Percentiles rank a stretch among this genome's conserved stretches.
Conservation (phyloP, 2,888 invertebrate species). For the Scaptomyza tumidula region DNA sequence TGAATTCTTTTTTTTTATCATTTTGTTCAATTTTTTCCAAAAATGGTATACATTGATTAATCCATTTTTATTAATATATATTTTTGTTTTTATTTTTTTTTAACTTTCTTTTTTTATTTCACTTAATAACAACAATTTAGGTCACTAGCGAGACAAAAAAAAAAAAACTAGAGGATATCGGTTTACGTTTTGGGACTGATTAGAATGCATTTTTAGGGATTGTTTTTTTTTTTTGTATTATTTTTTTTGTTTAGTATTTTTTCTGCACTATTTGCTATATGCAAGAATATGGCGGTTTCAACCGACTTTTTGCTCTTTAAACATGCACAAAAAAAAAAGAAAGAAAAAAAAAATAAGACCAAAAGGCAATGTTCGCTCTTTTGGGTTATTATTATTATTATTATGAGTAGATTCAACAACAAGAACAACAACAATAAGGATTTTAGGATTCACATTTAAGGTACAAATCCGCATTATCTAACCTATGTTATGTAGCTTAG, state of each 20-base stretch:
- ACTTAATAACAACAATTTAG: conserved; percentile 54
- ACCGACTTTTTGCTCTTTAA: conserved; percentile 42
- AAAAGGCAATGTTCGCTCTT: too few relatives aligned
- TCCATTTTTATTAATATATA: not conserved
- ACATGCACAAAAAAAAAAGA: conserved; percentile 20
- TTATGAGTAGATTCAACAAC: conserved; percentile 3
- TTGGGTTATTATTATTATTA: conserved; percentile 2
- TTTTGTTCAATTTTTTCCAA: not conserved
- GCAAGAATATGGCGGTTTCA: conserved; percentile 48
- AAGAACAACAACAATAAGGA: conserved; percentile 33
- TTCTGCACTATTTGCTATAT: conserved; percentile 11
- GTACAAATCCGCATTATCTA: conserved; percentile 16
- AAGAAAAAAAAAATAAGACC: not conserved
- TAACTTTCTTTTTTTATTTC: conserved; percentile 21
- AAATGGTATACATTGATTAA: too few relatives aligned
- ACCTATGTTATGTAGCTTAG: conserved; percentile 1
- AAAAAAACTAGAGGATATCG: conserved; percentile 54
- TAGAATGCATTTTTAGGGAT: conserved; percentile 46
- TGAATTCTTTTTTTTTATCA: conserved; percentile 14
- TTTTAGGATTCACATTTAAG: conserved; percentile 12
- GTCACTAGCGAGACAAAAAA: conserved; percentile 53
- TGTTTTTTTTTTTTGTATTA: not conserved
- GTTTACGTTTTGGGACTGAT: conserved; percentile 50
- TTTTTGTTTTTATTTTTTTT: conserved; percentile 7
- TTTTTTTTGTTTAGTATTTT: conserved; percentile 8